Conservation (phyloP, 1,140 invertebrate species). For the Zaprionus tsacasi region DNA sequence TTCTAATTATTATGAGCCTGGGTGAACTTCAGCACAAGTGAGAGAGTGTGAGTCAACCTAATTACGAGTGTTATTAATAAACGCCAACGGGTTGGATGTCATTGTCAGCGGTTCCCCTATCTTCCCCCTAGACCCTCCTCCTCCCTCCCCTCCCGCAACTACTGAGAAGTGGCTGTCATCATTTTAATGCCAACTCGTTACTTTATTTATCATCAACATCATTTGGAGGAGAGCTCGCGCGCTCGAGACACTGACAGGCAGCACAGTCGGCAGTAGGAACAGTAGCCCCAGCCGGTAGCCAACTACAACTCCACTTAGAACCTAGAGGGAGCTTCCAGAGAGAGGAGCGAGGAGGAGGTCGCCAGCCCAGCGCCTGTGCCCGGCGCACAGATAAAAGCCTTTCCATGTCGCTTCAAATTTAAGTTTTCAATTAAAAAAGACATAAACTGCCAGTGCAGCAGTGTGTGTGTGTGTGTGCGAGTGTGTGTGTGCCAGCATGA, state of each 20-base stretch:
- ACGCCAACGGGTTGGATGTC: constrained; percentile 67
- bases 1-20: constrained; percentile 63
- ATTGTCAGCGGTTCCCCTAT: constrained; percentile 47
- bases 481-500: constrained; percentile 48
- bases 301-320: constrained; percentile 44
- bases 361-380: constrained; percentile 29
- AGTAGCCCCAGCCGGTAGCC: constrained; percentile 58
- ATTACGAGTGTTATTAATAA: constrained; percentile 68
- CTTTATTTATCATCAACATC: constrained; percentile 82
- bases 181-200: constrained; percentile 82
- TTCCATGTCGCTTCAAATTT: constrained; percentile 83
- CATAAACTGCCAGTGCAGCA: constrained; percentile 56
- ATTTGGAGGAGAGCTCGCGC: constrained; percentile 38
- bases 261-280: constrained; percentile 42
- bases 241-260: constrained; percentile 67
- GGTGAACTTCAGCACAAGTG: not conserved
- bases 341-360: constrained; percentile 34
- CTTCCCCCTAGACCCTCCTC: not conserved
- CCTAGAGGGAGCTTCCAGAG: constrained; percentile 38
- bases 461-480: constrained; percentile 2
- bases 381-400: constrained; percentile 79
- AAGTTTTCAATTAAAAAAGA: constrained; percentile 83
- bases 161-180: constrained; percentile 62
- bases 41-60: constrained; percentile 58
- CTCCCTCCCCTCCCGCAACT: constrained; percentile 15